A percentile compares a stretch with the other conserved stretches of the same genome.
Evolutionary conservation across 2,113 vertebrate species (phyloP).

Genomic region (Anhinga anhinga): DNA sequence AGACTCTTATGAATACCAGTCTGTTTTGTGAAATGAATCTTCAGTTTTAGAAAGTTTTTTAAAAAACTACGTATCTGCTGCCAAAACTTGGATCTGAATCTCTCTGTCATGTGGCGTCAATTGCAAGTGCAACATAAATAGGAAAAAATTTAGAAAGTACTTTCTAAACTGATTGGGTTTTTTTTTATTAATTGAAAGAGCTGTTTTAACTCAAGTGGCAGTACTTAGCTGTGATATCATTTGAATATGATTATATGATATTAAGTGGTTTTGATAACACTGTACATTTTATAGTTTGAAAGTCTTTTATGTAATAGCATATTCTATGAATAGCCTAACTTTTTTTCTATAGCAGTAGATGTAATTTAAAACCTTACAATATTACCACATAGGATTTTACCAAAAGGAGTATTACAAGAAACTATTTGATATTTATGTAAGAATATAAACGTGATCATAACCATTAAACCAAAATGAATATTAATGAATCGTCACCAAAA

Average conservation of each 20-base stretch:
- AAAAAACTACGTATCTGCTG: not conserved
- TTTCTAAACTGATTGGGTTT: not conserved
- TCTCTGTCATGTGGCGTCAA: not conserved
- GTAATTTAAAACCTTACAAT: not conserved
- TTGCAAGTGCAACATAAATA: not conserved
- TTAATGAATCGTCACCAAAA: not conserved
- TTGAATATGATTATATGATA: not conserved
- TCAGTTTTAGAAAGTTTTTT: not conserved
- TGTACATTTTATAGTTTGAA: not conserved
- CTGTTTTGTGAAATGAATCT: not conserved
- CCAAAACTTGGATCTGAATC: not conserved
- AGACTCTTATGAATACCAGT: not conserved
- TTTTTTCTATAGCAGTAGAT: not conserved
- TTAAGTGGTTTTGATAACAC: not conserved
- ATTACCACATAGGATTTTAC: not conserved
- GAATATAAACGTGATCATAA: not conserved
- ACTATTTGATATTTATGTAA: not conserved
- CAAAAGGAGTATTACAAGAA: not conserved
- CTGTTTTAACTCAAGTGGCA: not conserved
- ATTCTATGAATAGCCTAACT: not conserved
- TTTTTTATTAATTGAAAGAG: not conserved
- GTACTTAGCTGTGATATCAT: not conserved
- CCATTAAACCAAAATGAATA: not conserved
- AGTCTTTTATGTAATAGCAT: not conserved
- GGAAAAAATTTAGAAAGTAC: not conserved